A percentile compares a stretch with the other conserved stretches of the same genome.
phyloP scores from a whole-genome alignment of 1,140 invertebrate species.

The Drosophila triauraria region DNA sequence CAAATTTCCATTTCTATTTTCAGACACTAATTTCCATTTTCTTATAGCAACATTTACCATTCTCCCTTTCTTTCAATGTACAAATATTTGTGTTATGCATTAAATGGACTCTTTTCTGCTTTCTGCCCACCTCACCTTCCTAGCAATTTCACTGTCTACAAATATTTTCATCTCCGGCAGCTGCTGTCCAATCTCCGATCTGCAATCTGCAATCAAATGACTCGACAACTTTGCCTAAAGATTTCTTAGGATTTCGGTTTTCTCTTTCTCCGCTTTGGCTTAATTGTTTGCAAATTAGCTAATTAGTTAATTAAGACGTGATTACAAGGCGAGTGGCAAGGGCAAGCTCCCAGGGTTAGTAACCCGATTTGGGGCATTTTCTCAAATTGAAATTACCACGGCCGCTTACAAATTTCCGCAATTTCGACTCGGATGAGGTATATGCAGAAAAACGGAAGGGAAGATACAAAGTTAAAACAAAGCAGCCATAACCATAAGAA shows the following conservation, averaged over 20 bases:
- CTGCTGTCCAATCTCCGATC: constrained; percentile 54
- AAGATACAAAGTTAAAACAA: constrained; percentile 26
- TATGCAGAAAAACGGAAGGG: constrained; percentile 38
- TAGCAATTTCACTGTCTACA: constrained; percentile 43
- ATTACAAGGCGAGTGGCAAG: constrained; percentile 58
- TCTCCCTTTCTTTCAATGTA: constrained; percentile 46
- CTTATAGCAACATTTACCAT: constrained; percentile 22
- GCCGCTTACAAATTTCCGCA: constrained; percentile 68
- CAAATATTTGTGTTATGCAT: constrained; percentile 53
- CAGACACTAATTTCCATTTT: constrained; percentile 37
- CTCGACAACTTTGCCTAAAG: constrained; percentile 56
- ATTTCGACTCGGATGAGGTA: constrained; percentile 53
- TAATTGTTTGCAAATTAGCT: constrained; percentile 83
- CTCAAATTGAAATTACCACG: constrained; percentile 41
- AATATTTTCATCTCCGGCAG: constrained; percentile 42
- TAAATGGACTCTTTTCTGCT: constrained; percentile 53
- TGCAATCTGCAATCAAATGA: constrained; percentile 74
- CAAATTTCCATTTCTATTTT: constrained; percentile 28
- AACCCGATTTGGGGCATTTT: constrained; percentile 47
- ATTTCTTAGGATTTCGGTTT: constrained; percentile 29
- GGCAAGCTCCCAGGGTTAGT: constrained; percentile 37
- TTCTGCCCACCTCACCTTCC: constrained; percentile 43
- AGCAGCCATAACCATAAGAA: constrained; percentile 67
- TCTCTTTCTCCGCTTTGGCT: constrained; percentile 31
- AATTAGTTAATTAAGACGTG: constrained; percentile 77